Evolutionary conservation across 2,797 vertebrate species (phyloP), one percentile per base, ranked within the genome.

Genomic region (Pseudomugil gertrudae): DNA sequence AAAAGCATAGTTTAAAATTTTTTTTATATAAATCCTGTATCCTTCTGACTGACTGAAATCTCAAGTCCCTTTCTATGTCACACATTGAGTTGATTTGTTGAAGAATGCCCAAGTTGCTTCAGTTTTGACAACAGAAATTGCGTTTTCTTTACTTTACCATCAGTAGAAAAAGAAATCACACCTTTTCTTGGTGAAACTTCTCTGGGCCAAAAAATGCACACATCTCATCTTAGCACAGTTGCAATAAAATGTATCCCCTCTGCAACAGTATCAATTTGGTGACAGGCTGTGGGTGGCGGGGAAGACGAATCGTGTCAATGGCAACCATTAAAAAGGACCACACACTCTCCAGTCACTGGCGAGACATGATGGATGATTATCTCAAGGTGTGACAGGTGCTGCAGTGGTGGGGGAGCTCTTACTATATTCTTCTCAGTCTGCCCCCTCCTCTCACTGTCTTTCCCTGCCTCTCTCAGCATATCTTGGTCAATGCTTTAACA

Each of bases 241-340:
- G 90, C 86, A 88, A 86, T 89, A 89, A 84, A 90, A 91, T 83
- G 83, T 86, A 77, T 83, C 84, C 89, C 80, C 57, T 63, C 86
- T 84, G 89, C 87, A 90, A 87, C 82, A 84, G 90, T 93, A 92
- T 91, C 92, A 94, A 90, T 92, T 95, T 95, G 93, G 94, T 92
- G 94, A 93, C 89, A 94, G 94, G 93, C 93, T 92, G 95, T 95
- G 95, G 96, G 95, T 95, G 95, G 93, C 92, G 91, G 90, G 93
- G 90, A 92, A 96, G 96, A 96, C 93, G 96, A 96, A 96, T 95
- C 90, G 93, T 96, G 95, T 96, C 95, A 95, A 95, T 94, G 92
- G 95, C 93, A 91, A 94, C 95, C 96, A 96, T 97, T 97, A 96
- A 94, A 95, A 94, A 95, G 92, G 96, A 96, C 95, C 95, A 96